phyloP scores from a whole-genome alignment of 2,797 vertebrate species.

The Naso thynnoides region DNA sequence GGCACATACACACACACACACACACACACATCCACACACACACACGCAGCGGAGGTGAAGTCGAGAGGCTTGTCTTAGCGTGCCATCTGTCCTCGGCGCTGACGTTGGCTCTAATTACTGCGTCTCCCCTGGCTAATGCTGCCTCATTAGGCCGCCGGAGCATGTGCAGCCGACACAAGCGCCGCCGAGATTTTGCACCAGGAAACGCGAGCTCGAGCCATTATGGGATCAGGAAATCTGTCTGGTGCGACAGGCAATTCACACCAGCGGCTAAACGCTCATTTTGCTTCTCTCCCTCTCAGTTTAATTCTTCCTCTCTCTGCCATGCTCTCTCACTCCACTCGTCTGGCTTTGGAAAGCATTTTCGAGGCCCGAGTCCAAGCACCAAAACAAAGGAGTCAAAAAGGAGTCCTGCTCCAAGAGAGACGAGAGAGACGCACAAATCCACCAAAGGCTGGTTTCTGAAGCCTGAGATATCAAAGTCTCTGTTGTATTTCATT shows the following conservation, averaged over 20 bases:
- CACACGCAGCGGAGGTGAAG: slow-evolving; percentile 70
- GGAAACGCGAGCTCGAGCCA: slow-evolving; percentile 86
- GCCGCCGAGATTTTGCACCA: slow-evolving; percentile 86
- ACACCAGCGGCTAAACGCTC: slow-evolving; percentile 89
- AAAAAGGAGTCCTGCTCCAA: slow-evolving; percentile 43
- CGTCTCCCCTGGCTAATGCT: slow-evolving; percentile 87
- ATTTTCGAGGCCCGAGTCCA: slow-evolving; percentile 41
- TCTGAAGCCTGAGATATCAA: too few species aligned
- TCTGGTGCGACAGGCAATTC: slow-evolving; percentile 90
- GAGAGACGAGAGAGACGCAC: slow-evolving; percentile 4
- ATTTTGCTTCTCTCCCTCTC: slow-evolving; percentile 83
- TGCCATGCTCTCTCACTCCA: slow-evolving; percentile 39
- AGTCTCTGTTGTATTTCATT: neutral
- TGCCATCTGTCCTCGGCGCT: slow-evolving; percentile 88
- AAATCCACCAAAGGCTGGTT: neutral
- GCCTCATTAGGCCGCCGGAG: slow-evolving; percentile 88
- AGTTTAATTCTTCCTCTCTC: slow-evolving; percentile 30
- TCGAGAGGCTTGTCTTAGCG: slow-evolving; percentile 86
- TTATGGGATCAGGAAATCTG: slow-evolving; percentile 88
- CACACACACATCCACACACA: slow-evolving; percentile 61
- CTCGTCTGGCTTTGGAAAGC: slow-evolving; percentile 29
- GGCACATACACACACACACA: slow-evolving; percentile 73
- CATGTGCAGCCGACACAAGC: slow-evolving; percentile 89
- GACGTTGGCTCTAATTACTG: slow-evolving; percentile 88
- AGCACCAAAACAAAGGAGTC: slow-evolving; percentile 67